Percentiles rank a stretch among this genome's conserved stretches.
phyloP scores from a whole-genome alignment of 2,797 vertebrate genomes.

The Dryobates pubescens region DNA sequence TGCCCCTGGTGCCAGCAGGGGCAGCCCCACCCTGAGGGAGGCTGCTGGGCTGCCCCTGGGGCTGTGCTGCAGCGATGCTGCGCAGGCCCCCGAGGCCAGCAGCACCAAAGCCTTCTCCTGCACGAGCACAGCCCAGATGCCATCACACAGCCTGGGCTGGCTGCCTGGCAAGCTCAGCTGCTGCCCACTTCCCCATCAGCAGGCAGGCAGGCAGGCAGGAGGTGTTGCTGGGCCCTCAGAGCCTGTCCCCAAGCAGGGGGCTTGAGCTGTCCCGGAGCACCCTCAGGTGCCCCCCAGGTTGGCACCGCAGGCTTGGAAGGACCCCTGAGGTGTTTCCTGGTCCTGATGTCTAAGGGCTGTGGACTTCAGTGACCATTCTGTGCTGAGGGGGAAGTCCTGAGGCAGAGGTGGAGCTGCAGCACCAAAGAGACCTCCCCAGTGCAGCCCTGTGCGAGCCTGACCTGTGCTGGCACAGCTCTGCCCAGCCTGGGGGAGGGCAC shows the following conservation, averaged over 20 bases:
- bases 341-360: neutral
- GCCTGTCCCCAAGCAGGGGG: neutral
- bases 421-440: neutral
- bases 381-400: neutral
- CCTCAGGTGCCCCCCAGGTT: rapidly evolving
- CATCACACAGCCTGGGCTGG: neutral
- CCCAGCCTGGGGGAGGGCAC: rapidly evolving
- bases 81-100: neutral
- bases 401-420: neutral
- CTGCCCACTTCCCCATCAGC: neutral
- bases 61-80: neutral
- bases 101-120: neutral
- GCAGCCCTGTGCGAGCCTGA: neutral
- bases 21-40: rapidly evolving
- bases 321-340: neutral
- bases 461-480: rapidly evolving
- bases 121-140: neutral
- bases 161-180: neutral
- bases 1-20: neutral
- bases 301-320: neutral
- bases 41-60: neutral
- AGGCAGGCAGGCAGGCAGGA: neutral
- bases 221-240: neutral
- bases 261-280: neutral
- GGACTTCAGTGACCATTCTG: neutral